phyloP scores from a whole-genome alignment of 2,888 invertebrate species.

The Nephrotoma guestfalica region DNA sequence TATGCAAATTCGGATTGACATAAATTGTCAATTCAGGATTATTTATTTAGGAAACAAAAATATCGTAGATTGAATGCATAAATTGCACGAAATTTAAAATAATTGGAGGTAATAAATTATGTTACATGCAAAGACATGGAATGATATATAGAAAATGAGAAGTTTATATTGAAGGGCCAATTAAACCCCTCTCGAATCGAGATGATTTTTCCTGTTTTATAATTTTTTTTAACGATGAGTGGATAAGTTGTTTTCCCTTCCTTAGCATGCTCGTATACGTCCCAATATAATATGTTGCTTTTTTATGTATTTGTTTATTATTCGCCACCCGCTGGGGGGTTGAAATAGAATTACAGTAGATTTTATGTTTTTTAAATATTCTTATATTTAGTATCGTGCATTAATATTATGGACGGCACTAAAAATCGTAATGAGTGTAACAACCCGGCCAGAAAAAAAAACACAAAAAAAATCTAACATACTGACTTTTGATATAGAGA shows the following conservation, averaged over 20 bases:
- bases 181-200: background rate
- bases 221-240: background rate
- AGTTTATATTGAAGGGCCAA: background rate
- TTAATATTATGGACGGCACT: background rate
- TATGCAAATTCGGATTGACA: constrained; percentile 1
- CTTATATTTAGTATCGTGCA: background rate
- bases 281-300: background rate
- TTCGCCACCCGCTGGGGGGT: background rate
- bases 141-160: background rate
- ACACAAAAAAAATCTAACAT: background rate
- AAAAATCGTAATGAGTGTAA: background rate
- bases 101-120: constrained; percentile 2
- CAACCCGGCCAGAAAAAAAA: background rate
- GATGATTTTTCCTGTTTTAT: background rate
- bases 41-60: background rate
- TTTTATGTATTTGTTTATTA: background rate
- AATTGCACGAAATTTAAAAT: background rate
- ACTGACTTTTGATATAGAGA: constrained; percentile 1
- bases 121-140: background rate
- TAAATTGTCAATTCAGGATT: constrained; percentile 1
- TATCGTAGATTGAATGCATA: background rate
- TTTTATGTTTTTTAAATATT: background rate
- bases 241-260: background rate
- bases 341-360: background rate
- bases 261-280: background rate